Evolutionary conservation across 2,888 invertebrate species (phyloP), one percentile per base, ranked within the genome.

Genomic region (Erebia aethiops): DNA sequence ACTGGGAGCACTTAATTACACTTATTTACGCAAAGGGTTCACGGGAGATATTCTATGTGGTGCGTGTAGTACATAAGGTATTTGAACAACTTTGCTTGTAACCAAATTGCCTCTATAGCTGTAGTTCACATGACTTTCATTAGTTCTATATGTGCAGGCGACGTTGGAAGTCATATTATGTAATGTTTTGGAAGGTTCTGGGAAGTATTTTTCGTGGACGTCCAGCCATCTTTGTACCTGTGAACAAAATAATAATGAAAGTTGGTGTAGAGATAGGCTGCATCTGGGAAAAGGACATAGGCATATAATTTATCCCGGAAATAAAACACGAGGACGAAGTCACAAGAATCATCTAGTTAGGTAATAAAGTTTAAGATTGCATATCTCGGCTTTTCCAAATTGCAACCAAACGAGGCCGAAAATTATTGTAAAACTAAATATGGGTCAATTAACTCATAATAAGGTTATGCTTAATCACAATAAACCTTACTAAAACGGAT

Each of bases 191-290:
- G 63, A 5, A 14, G 72, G 13, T 13, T 58, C 56, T n/a, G 62
- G 49, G n/a, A 82, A 80, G 73, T 79, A 80, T 58, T 79, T 78
- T 41, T 76, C 77, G 65, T 82, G 80, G 1, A 75, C 74, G 2
- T 79, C 79, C 1, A 82, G 68, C 82, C 82, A 82, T 57, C 70
- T 72, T 61, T 78, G 75, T 1, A 80, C 80, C 81, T 80, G 75
- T 1, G 65, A 67, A 14, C 58, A 75, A 70, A 64, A 46, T 46
- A 46, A 13, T 46, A 11, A 35, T 35, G 35, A 7, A 35, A 35
- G 5, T 35, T 35, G 5, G 35, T 26, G 1, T 26, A 26, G 26
- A 26, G 4, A 26, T 26, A 3, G 26, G 26, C 3, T 26, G 26
- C 26, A 26, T 26, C 26, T 26, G 26, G 26, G 26, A 3, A 3